Percentiles rank a stretch among this genome's conserved stretches.
These are phyloP conservation scores for Geotrupes spiniger DNA, from an alignment of 2,888 invertebrate genomes.

Conservation along the genomic window DNA sequence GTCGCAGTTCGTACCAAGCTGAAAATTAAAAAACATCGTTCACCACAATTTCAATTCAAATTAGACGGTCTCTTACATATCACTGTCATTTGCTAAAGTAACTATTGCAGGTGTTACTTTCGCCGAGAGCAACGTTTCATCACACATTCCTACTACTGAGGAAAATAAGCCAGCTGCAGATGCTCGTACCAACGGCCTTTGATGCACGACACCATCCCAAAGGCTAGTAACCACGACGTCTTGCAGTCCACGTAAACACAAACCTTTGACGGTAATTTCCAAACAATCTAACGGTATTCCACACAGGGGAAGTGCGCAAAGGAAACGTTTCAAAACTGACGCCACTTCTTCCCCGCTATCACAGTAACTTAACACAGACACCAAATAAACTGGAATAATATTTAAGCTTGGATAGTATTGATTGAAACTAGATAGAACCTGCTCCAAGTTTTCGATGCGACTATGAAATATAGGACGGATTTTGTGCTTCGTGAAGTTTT, in stretches of 20 bases:
- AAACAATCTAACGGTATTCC: slow-evolving; percentile 39
- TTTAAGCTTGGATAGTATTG: slow-evolving; percentile 57
- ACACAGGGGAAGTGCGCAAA: slow-evolving; percentile 54
- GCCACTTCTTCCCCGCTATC: slow-evolving; percentile 52
- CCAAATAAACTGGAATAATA: slow-evolving; percentile 61
- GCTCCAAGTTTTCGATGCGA: slow-evolving; percentile 60
- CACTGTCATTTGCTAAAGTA: slow-evolving; percentile 66
- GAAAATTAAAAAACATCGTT: slow-evolving; percentile 30
- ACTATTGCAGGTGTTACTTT: slow-evolving; percentile 67
- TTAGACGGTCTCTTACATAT: slow-evolving; percentile 63
- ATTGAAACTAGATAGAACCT: slow-evolving; percentile 58
- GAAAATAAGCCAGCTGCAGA: slow-evolving; percentile 62
- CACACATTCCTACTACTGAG: slow-evolving; percentile 54
- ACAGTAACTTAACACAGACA: slow-evolving; percentile 56
- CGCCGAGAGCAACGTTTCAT: slow-evolving; percentile 56
- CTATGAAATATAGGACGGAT: slow-evolving; percentile 59
- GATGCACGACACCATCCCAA: slow-evolving; percentile 68
- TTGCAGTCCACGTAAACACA: slow-evolving; percentile 49
- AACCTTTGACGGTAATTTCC: slow-evolving; percentile 36
- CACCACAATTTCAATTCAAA: too few relatives aligned
- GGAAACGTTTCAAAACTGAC: slow-evolving; percentile 59
- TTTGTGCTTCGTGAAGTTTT: slow-evolving; percentile 58
- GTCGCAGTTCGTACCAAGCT: slow-evolving; percentile 61
- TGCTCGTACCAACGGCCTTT: slow-evolving; percentile 58
- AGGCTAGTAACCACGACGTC: slow-evolving; percentile 59